Conservation (phyloP, 2,797 vertebrate genomes). For the Taenioides sp. region DNA sequence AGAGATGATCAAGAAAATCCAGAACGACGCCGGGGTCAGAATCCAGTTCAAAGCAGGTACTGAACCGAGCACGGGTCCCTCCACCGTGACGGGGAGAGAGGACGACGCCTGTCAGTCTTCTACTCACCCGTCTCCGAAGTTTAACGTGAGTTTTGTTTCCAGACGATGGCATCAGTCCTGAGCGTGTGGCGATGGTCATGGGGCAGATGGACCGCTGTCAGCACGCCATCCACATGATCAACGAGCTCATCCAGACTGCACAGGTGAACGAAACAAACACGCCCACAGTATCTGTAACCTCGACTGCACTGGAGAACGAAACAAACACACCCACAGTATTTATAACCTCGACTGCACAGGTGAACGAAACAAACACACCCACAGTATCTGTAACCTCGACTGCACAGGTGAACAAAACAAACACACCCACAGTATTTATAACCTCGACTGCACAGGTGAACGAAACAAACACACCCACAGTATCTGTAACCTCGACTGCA, state of each 20-base stretch:
- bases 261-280: conserved; percentile 78
- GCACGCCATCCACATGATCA: conserved; percentile 94
- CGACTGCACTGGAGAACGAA: conserved; percentile 86
- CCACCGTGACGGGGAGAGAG: no score
- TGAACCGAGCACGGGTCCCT: not conserved
- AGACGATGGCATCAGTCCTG: conserved; percentile 96
- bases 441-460: conserved; percentile 86
- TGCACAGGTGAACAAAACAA: conserved; percentile 82
- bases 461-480: not conserved
- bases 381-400: conserved; percentile 55
- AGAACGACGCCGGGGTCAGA: conserved; percentile 94
- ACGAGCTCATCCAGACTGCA: conserved; percentile 92
- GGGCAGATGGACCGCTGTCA: conserved; percentile 95
- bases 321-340: not conserved
- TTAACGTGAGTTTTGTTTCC: conserved; percentile 14
- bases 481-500: conserved; percentile 68
- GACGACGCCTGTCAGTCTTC: not conserved
- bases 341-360: conserved; percentile 84
- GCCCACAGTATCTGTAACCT: not conserved
- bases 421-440: not conserved
- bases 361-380: conserved; percentile 43
- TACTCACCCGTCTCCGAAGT: not conserved
- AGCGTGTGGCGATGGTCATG: conserved; percentile 95
- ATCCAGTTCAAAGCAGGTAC: conserved; percentile 95
- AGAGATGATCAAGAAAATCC: conserved; percentile 99